Percentiles rank a stretch among this genome's conserved stretches.
Conservation (phyloP, 2,113 vertebrate genomes). For the Nannospalax galili region DNA sequence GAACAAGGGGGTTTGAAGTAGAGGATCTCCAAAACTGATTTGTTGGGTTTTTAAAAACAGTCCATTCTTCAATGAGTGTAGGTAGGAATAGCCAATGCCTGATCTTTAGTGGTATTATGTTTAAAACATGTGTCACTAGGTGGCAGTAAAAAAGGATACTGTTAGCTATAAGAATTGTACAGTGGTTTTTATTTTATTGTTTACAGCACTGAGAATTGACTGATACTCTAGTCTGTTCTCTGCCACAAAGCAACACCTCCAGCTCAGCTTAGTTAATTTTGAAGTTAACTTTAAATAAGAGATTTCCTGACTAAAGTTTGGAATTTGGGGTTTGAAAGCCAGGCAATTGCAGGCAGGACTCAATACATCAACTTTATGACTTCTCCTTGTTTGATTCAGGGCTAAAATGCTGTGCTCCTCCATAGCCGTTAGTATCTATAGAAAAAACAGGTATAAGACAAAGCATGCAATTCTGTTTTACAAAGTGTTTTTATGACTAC, state of each 20-base stretch:
- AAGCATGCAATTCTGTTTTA: constrained; percentile 18
- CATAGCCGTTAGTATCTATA: not conserved
- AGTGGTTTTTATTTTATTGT: not conserved
- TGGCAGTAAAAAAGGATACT: constrained; percentile 65
- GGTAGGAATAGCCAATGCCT: not conserved
- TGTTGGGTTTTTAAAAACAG: constrained; percentile 12
- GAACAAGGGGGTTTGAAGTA: not conserved
- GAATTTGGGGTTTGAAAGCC: constrained; percentile 18
- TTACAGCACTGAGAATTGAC: not conserved
- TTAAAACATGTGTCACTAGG: constrained; percentile 58
- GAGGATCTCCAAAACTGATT: not conserved
- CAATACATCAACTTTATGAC: not conserved
- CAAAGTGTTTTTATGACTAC: constrained; percentile 31
- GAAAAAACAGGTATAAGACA: not conserved
- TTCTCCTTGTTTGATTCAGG: constrained; percentile 10
- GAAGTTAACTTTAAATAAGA: constrained; percentile 40
- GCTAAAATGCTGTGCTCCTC: not conserved
- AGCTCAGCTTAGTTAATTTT: not conserved
- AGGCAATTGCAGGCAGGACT: not conserved
- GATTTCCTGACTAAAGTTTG: constrained; percentile 12
- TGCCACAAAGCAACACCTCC: not conserved
- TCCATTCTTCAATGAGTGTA: not conserved
- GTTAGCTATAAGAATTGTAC: not conserved
- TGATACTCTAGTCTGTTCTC: not conserved
- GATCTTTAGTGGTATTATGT: constrained; percentile 48